These are phyloP conservation scores for Tapera naevia DNA, from an alignment of 2,797 vertebrate genomes.

Conservation along the genomic window DNA sequence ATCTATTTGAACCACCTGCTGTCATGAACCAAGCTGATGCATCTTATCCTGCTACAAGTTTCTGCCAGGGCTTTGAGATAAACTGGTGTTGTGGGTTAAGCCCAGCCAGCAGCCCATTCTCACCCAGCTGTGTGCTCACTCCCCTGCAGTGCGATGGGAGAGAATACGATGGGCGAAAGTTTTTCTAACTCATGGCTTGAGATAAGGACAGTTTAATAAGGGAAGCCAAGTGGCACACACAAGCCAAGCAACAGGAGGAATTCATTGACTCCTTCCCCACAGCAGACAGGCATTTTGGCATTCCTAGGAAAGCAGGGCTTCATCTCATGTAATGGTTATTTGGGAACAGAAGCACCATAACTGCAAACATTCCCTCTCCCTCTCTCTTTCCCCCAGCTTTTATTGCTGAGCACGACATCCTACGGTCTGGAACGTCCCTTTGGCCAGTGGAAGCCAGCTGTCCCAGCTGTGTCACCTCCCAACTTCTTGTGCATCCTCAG, in stretches of 20 bases:
- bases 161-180: neutral
- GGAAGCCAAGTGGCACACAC: neutral
- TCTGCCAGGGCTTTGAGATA: neutral
- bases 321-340: too few species aligned
- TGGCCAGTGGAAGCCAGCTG: too few species aligned
- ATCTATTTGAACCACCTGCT: conserved; percentile 2
- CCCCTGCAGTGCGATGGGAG: accelerated
- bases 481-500: too few species aligned
- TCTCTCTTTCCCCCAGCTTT: too few species aligned
- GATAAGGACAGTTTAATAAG: neutral
- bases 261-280: neutral
- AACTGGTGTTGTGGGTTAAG: neutral
- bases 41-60: neutral
- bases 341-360: too few species aligned
- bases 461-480: too few species aligned
- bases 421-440: too few species aligned
- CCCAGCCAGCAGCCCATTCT: neutral
- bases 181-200: neutral
- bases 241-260: neutral
- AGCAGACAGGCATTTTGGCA: neutral
- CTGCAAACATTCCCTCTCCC: too few species aligned
- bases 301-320: too few species aligned
- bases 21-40: neutral
- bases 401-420: too few species aligned
- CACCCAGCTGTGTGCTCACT: neutral